phyloP scores from a whole-genome alignment of 1,140 invertebrate species.

The Diorhabda sublineata region DNA sequence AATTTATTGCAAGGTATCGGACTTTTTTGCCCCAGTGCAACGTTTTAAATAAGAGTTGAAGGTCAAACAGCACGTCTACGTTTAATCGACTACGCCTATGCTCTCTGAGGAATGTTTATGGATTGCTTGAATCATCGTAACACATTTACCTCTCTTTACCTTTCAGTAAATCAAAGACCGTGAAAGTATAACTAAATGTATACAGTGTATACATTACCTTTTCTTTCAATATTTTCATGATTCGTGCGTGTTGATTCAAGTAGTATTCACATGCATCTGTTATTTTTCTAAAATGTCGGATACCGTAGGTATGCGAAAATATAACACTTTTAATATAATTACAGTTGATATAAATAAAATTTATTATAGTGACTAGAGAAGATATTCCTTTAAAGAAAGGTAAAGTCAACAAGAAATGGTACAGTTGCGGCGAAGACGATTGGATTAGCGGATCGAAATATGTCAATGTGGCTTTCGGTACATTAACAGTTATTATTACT shows the following conservation, averaged over 20 bases:
- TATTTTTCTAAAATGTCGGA: not conserved
- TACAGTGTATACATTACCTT: not conserved
- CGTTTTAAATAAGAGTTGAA: no score
- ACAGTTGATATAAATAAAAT: not conserved
- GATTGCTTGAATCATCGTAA: not conserved
- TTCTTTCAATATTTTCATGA: not conserved
- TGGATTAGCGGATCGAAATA: constrained; percentile 47
- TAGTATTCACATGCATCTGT: not conserved
- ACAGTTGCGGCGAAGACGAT: constrained; percentile 37
- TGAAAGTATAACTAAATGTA: not conserved
- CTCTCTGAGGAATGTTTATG: not conserved
- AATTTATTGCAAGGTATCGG: no score
- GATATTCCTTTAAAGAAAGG: constrained; percentile 52
- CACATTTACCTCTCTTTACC: not conserved
- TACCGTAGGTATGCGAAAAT: not conserved
- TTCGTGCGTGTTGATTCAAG: not conserved
- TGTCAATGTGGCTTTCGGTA: constrained; percentile 50
- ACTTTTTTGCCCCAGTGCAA: no score
- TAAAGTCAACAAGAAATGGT: constrained; percentile 32
- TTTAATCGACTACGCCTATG: not conserved
- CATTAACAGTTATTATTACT: constrained; percentile 61
- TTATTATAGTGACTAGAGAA: constrained; percentile 44
- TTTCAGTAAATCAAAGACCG: not conserved
- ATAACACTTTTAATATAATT: not conserved
- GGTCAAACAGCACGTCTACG: no score